A percentile compares a stretch with the other conserved stretches of the same genome.
These are phyloP conservation scores for Hoplodrina ambigua DNA, from an alignment of 2,888 invertebrate species.

Conservation along the genomic window DNA sequence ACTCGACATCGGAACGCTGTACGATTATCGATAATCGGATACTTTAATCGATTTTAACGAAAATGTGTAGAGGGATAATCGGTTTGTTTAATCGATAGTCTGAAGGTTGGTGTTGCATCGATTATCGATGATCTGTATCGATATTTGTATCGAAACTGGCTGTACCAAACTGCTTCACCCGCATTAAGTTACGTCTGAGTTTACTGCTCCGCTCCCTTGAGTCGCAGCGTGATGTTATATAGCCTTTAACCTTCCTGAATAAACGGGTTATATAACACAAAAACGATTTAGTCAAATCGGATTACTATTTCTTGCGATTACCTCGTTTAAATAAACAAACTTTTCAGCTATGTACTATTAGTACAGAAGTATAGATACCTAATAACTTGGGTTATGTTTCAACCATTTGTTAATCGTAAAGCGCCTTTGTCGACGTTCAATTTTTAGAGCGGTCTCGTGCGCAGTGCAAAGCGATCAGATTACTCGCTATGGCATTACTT, in stretches of 20 bases:
- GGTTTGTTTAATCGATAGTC: constrained; percentile 32
- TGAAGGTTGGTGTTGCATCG: constrained; percentile 27
- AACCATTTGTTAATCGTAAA: background rate
- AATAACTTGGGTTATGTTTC: background rate
- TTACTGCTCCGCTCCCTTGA: too few species aligned
- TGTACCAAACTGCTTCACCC: too few species aligned
- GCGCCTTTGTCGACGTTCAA: background rate
- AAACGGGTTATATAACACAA: too few species aligned
- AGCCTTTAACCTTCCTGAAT: too few species aligned
- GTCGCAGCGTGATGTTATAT: too few species aligned
- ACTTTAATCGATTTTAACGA: constrained; percentile 43
- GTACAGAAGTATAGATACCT: too few species aligned
- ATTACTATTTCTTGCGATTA: too few species aligned
- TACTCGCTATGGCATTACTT: background rate
- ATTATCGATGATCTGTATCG: constrained; percentile 14
- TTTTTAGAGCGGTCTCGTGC: background rate
- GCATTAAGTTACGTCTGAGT: too few species aligned
- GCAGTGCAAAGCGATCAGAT: background rate
- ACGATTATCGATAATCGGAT: constrained; percentile 70
- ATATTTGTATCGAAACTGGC: background rate
- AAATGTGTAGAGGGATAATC: constrained; percentile 18
- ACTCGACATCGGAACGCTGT: constrained; percentile 81
- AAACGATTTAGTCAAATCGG: too few species aligned
- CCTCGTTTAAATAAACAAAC: too few species aligned
- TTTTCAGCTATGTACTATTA: too few species aligned